A percentile compares a stretch with the other conserved stretches of the same genome.
Conservation (phyloP, 2,888 invertebrate species). For the Eumacrocentrus americanus region DNA sequence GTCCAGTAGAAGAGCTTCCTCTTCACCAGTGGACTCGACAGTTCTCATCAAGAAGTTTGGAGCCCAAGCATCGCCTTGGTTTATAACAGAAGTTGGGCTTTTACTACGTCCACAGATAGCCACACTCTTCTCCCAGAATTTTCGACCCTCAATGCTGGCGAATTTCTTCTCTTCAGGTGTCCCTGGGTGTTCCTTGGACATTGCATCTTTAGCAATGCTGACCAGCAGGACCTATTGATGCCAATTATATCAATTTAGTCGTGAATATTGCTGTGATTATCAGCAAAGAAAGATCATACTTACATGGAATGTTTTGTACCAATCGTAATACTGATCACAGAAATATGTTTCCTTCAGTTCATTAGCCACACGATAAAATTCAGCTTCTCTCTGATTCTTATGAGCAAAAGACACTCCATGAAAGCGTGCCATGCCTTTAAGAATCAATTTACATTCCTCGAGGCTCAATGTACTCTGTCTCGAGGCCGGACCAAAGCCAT, state of each 20-base stretch:
- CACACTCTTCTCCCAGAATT: slow-evolving; percentile 57
- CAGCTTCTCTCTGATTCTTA: slow-evolving; percentile 56
- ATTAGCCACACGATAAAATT: slow-evolving; percentile 47
- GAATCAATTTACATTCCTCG: slow-evolving; percentile 40
- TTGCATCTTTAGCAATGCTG: slow-evolving; percentile 67
- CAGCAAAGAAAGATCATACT: slow-evolving; percentile 24
- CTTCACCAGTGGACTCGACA: slow-evolving; percentile 34
- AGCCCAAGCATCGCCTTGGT: slow-evolving; percentile 78
- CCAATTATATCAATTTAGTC: slow-evolving; percentile 7
- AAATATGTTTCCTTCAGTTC: slow-evolving; percentile 54
- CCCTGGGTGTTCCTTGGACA: slow-evolving; percentile 69
- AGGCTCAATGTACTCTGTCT: not conserved
- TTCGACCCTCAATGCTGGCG: slow-evolving; percentile 64
- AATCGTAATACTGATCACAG: slow-evolving; percentile 43
- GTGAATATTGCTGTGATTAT: not conserved
- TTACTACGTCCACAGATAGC: slow-evolving; percentile 44
- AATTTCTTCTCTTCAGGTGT: slow-evolving; percentile 67
- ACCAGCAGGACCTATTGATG: slow-evolving; percentile 37
- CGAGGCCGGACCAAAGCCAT: slow-evolving; percentile 51
- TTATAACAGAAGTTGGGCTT: slow-evolving; percentile 65
- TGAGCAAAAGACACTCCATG: slow-evolving; percentile 62
- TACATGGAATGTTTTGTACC: slow-evolving; percentile 54
- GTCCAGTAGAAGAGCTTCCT: slow-evolving; percentile 69
- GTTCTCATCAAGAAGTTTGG: slow-evolving; percentile 73
- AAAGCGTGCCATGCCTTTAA: slow-evolving; percentile 60